Evolutionary conservation across 2,888 invertebrate species (phyloP), one percentile per base, ranked within the genome.

Genomic region (Buathra laborator): DNA sequence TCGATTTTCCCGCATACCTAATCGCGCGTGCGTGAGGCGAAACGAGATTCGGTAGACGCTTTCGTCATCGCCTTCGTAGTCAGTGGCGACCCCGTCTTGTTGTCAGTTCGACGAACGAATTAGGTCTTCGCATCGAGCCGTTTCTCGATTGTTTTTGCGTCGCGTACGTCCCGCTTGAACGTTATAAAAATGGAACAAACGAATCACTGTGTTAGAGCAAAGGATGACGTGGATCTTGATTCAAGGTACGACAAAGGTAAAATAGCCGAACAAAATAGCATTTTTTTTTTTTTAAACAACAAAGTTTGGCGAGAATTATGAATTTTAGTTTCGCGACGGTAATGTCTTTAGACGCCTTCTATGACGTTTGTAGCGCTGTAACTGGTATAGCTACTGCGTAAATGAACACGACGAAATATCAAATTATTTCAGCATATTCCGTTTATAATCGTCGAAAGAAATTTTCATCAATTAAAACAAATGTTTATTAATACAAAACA

Each of bases 211-310:
- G 85, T 76, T 24, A 59, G 48, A 59, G 53, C 76, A 53, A 83
- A 68, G 53, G 62, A 80, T 24, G 76, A 76, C 64, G 83, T 76
- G 51, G 83, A 83, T 68, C 79, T 72, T 37, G 83, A 85, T 66
- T 62, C 67, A 83, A 85, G 85, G 85, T 85, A 85, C 62, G 85
- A 81, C 71, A 76, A 74, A 83, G 68, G 72, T 80, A 83, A 85
- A 80, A 56, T 48, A 16, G 10, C 37, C 66, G n/a, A n/a, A 9
- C 1, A 10, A 64, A 71, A 14, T 37, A 59, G 24, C 7, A 14
- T 24, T 32, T 9, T 16, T 48, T 75, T 29, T 9, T 16, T 51
- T 4, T 32, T 7, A 53, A 12, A 37, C 0, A 29, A 16, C 24
- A 51, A 32, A 16, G 1, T 10, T 37, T 37, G 48, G 9, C 24